Evolutionary conservation across 2,113 vertebrate genomes (phyloP), one percentile per base, ranked within the genome.

Genomic region (Oncorhynchus nerka): DNA sequence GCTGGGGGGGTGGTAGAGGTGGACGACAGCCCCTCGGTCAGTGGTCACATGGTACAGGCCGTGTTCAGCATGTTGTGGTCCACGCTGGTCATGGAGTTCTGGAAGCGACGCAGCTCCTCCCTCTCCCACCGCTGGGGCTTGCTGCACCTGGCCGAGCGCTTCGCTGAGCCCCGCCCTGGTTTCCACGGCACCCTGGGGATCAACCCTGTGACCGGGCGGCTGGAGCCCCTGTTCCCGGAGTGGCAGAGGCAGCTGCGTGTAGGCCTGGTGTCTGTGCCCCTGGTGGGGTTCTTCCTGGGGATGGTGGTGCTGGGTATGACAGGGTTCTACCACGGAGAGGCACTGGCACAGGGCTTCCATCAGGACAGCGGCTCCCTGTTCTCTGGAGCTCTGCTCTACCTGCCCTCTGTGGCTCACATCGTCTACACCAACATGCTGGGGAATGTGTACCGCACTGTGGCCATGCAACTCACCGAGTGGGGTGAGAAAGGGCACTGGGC

Each of bases 41-140:
- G 91, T 15, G 91, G 92, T 64, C 90, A 93, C 81, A 89, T 94
- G 85, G 71, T 94, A 49, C 93, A 93, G 88, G 94, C 94, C 0
- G 55, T 92, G 39, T 93, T 95, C 86, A 95, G 93, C 84, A 93
- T 95, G 91, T 77, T 95, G 12, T 95, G 94, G 94, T 95, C 93
- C 71, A 95, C 94, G 0, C 79, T 95, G 32, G 70, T 94, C 48
- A 92, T 95, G 82, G 94, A 95, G 90, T 34, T 94, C 74, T 95
- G 94, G 94, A 95, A 95, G 68, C 89, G 94, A 1, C 88, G 92
- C 6, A 94, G 93, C 72, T 67, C 91, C 3, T 69, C 86, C 0
- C 83, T 93, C 15, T 92, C 94, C 9, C 94, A 93, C 87, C 85
- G 76, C 32, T 95, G 94, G 94, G 94, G 94, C 7, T 91, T 87